Evolutionary conservation across 2,797 vertebrate genomes (phyloP), one percentile per base, ranked within the genome.

Genomic region (Enteromius anoplus): DNA sequence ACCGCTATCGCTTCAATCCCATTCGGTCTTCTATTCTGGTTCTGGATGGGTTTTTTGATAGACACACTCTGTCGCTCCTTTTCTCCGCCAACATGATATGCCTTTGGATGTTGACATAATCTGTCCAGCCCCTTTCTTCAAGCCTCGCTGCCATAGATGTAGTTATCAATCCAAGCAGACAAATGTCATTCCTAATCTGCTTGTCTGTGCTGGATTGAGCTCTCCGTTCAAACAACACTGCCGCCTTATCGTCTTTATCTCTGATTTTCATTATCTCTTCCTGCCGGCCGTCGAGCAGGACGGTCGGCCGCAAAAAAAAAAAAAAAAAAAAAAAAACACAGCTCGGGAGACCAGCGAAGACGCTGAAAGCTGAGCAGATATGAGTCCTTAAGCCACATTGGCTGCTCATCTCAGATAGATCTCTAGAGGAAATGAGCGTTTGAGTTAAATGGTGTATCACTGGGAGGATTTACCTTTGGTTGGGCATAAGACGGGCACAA

Each of bases 111-210:
- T 81, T 77, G 53, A 42, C 60, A 40, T 89, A 90, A 91, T 92
- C 92, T 87, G 85, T 37, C 78, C 64, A 51, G 88, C 86, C 71
- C 83, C 83, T 83, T 84, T 70, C 83, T 85, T 80, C 85, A 88
- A 91, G 81, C 88, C 79, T 77, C 81, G 84, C 80, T 80, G 73
- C 86, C 88, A 86, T 81, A 83, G 70, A 89, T 89, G 87, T 80
- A 87, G 87, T 93, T 93, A 92, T 93, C 90, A 92, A 84, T 88
- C 80, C 72, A 83, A 90, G 92, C 90, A 92, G 88, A 88, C 88
- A 92, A 92, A 93, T 91, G 91, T 90, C 89, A 89, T 89, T 84
- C 85, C 85, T 91, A 91, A 91, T 86, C 91, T 82, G 80, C 89
- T 91, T 88, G 84, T 89, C 69, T 86, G 76, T 45, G 55, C 37